Evolutionary conservation across 2,888 invertebrate genomes (phyloP), one percentile per base, ranked within the genome.

Genomic region (Cyclophora punctaria): DNA sequence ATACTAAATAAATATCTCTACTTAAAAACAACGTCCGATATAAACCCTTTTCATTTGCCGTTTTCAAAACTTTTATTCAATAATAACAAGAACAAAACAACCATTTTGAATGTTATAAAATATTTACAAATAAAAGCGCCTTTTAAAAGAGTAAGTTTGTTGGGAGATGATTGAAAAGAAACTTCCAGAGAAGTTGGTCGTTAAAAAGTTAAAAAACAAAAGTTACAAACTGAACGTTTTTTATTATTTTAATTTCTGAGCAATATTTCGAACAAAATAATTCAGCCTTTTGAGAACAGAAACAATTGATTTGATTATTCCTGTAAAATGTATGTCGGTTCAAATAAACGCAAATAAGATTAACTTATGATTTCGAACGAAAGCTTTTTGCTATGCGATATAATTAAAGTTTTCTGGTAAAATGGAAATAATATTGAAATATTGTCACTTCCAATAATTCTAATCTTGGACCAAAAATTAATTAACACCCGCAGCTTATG

Each of bases 401-500:
- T 20, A 20, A 20, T 20, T 20, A 20, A 20, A 20, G 20, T 20
- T 20, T 20, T 20, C 20, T 20, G 20, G 20, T 1, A 20, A 20
- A 20, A 20, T 20, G 20, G 20, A 20, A 20, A 20, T 20, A 20
- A 20, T 20, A 20, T 20, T 20, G 20, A 37, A 37, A 37, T 37
- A 37, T 37, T 5, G 37, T 37, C 37, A 5, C 37, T 37, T 37
- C 37, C 37, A 37, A 5, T 5, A 4, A 48, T 50, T 48, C 45
- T 51, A 55, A 55, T 53, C 51, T 53, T 47, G 51, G 44, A 45
- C 48, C 48, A 48, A 56, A 66, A 68, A 67, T 64, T 73, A 75
- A 75, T 75, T 73, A 68, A 67, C 64, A 60, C 60, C 66, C 67
- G 59, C 62, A 62, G 68, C 71, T 79, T 82, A 81, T 81, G 81